Base-by-base conservation (phyloP, 2,797 vertebrate species). In the Alosa sapidissima region DNA sequence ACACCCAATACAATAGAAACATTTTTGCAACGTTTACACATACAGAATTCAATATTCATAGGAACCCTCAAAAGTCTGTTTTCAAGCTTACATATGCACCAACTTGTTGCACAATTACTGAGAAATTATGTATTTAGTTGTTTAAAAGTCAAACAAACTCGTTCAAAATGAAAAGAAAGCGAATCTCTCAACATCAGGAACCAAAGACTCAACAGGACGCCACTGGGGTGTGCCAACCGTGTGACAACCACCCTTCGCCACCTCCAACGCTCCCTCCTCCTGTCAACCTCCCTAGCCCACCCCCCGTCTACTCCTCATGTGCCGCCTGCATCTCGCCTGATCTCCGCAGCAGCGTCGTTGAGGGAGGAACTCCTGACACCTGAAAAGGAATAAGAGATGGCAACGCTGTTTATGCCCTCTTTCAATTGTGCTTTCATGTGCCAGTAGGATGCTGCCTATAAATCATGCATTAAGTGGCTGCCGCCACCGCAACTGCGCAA, bases 1-100 rank as follows among this genome's bases (percentile, higher is more conserved):
- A 84, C 82, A 87, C 86, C 81, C 88, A 55, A 85, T 85, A 90
- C 28, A 89, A 93, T 90, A 91, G 83, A 89, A 55, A 90, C 84
- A 84, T 78, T 88, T 86, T 93, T 90, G 83, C 86, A 82, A 91
- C 84, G 75, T 87, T 81, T 83, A 89, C 85, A 89, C 88, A 86
- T 86, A 85, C 85, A 88, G 21, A 82, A 87, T 87, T 85, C 55
- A 86, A 10, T 83, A 83, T 81, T 82, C 49, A 81, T 83, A 85
- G 85, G 81, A 83, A 84, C 47, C 84, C 62, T 81, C 83, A 83
- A 41, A 41, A 81, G 75, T 84, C 84, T 81, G n/a, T 81, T 58
- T 81, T 86, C 75, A 87, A 45, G 45, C 72, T 78, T 78, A 78
- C 72, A 47, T 78, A 21, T 47, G 72, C 72, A 78, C 72, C 41